A percentile compares a stretch with the other conserved stretches of the same genome.
These are phyloP conservation scores for Busseola fusca DNA, from an alignment of 2,888 invertebrate genomes.

Conservation along the genomic window DNA sequence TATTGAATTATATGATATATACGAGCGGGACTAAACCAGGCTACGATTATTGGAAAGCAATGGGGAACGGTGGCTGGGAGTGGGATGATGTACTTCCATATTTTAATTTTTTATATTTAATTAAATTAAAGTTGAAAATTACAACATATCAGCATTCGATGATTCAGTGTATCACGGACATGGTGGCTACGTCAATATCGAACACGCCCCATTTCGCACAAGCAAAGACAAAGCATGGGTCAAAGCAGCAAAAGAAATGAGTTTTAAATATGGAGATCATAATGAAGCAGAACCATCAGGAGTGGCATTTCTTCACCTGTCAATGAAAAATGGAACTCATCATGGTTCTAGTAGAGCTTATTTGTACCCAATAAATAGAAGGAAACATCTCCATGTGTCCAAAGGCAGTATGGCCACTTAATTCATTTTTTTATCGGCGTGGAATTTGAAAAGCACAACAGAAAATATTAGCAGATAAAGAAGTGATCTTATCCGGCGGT, in stretches of 20 bases:
- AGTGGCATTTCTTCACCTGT: conserved; percentile 90
- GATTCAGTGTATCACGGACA: conserved; percentile 87
- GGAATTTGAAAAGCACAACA: conserved; percentile 87
- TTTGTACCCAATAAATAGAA: conserved; percentile 88
- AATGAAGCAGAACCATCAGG: conserved; percentile 91
- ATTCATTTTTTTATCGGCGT: conserved; percentile 90
- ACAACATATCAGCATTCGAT: conserved; percentile 88
- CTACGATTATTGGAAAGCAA: conserved; percentile 92
- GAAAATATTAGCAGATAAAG: conserved; percentile 90
- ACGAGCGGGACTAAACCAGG: conserved; percentile 92
- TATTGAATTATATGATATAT: conserved; percentile 94
- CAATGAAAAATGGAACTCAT: conserved; percentile 90
- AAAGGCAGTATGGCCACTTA: conserved; percentile 89
- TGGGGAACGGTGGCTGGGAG: conserved; percentile 93
- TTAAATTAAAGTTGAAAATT: conserved; percentile 93
- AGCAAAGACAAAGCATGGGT: conserved; percentile 88
- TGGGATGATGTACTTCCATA: conserved; percentile 92
- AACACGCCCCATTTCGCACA: conserved; percentile 86
- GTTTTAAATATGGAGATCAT: conserved; percentile 89
- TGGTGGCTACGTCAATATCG: conserved; percentile 89
- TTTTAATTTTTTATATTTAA: too few relatives aligned
- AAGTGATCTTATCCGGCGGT: conserved; percentile 93
- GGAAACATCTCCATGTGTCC: conserved; percentile 90
- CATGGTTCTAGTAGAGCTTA: conserved; percentile 91
- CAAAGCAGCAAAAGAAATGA: conserved; percentile 89